phyloP scores from a whole-genome alignment of 2,113 vertebrate species.

The Crotalus tigris region DNA sequence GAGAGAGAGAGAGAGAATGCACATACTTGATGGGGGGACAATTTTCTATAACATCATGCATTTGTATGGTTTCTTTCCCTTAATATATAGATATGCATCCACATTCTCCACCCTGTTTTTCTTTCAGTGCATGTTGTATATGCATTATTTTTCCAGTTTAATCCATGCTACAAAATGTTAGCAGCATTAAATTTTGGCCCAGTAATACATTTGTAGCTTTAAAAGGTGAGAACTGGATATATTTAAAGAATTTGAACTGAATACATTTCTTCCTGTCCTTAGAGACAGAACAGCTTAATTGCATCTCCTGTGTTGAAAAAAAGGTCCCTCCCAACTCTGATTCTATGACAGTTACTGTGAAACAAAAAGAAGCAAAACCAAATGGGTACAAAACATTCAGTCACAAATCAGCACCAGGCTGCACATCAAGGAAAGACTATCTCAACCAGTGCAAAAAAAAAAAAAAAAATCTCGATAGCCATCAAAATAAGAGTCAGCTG shows the following conservation, averaged over 20 bases:
- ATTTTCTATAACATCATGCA: neutral
- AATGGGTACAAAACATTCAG: neutral
- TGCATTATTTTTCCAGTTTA: neutral
- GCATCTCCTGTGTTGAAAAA: neutral
- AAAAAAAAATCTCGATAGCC: neutral
- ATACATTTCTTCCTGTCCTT: neutral
- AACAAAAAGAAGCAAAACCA: neutral
- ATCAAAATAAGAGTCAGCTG: neutral
- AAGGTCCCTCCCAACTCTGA: neutral
- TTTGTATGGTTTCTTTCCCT: neutral
- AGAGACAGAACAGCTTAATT: neutral
- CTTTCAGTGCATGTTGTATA: neutral
- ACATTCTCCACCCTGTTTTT: neutral
- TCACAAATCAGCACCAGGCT: neutral
- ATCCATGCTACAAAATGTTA: neutral
- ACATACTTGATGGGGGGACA: neutral
- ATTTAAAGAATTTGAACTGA: neutral
- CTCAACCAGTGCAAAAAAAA: neutral
- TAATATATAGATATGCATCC: neutral
- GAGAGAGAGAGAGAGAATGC: no score
- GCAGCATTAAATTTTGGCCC: neutral
- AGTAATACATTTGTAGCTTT: neutral
- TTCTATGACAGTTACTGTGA: neutral
- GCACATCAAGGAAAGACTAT: neutral
- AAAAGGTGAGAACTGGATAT: neutral